Evolutionary conservation across 2,888 invertebrate species (phyloP).

Genomic region (Macrosiphum euphorbiae): DNA sequence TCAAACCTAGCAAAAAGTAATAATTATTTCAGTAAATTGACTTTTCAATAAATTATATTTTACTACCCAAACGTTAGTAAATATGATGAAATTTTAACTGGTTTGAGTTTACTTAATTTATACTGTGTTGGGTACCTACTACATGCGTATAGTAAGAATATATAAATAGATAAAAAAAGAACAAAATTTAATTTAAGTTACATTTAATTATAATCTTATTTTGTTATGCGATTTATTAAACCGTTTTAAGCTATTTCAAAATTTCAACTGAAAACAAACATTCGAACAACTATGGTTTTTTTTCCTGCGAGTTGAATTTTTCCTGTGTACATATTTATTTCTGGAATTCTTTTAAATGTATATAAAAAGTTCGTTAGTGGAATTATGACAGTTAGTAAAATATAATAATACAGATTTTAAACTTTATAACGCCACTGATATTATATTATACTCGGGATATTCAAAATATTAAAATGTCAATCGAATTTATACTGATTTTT

Average conservation of each 20-base stretch:
- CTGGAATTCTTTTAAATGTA: background rate
- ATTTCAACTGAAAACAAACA: background rate
- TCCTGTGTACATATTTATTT: too few species aligned
- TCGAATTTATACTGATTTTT: background rate
- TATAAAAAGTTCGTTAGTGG: background rate
- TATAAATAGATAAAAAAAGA: background rate
- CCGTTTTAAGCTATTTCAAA: background rate
- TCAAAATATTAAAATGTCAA: background rate
- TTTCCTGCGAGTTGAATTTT: background rate
- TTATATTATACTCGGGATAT: background rate
- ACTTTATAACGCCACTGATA: background rate
- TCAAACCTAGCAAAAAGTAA: background rate
- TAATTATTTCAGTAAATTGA: background rate
- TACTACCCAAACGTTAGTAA: background rate
- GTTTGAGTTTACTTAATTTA: background rate
- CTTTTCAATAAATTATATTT: background rate
- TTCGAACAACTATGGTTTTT: background rate
- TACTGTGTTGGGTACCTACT: background rate
- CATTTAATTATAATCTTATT: background rate
- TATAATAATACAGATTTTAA: background rate
- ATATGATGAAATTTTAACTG: background rate
- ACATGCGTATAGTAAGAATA: background rate
- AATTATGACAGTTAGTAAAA: background rate
- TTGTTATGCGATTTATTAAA: background rate
- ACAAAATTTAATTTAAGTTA: background rate